A percentile compares a stretch with the other conserved stretches of the same genome.
phyloP scores from a whole-genome alignment of 1,140 invertebrate species.

The Pogonognathellus flavescens region DNA sequence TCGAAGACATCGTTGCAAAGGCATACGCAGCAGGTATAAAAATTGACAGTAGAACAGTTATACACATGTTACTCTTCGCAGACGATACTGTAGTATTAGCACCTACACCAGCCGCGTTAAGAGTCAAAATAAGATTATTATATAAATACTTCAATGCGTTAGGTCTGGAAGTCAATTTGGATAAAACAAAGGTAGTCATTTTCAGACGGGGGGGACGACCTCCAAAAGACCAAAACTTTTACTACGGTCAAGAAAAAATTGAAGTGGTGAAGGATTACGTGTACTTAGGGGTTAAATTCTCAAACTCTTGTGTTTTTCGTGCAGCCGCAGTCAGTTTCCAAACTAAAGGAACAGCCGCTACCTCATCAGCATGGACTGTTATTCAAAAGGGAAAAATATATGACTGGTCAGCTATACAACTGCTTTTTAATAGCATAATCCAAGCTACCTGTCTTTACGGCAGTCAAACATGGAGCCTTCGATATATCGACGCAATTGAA shows the following conservation, averaged over 20 bases:
- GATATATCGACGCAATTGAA: too few relatives aligned
- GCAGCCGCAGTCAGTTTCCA: too few relatives aligned
- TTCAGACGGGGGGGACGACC: constrained; percentile 7
- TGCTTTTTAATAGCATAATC: too few relatives aligned
- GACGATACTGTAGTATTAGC: background rate
- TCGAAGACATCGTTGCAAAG: background rate
- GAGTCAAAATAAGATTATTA: background rate
- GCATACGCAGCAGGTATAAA: background rate
- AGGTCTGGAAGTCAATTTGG: background rate
- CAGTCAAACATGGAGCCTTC: too few relatives aligned
- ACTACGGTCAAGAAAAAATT: background rate
- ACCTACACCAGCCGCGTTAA: background rate
- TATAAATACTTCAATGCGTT: background rate
- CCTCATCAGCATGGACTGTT: too few relatives aligned
- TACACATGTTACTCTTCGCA: background rate
- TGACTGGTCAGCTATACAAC: too few relatives aligned
- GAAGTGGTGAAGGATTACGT: constrained; percentile 40
- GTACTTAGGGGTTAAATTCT: constrained; percentile 48
- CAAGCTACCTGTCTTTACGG: too few relatives aligned
- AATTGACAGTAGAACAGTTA: background rate
- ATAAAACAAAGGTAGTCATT: background rate
- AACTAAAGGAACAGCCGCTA: too few relatives aligned
- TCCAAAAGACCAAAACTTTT: background rate
- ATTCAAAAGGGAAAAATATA: too few relatives aligned
- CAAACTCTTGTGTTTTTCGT: too few relatives aligned